Base-by-base conservation (phyloP, 2,888 invertebrate genomes). In the Chrysodeixis includens region DNA sequence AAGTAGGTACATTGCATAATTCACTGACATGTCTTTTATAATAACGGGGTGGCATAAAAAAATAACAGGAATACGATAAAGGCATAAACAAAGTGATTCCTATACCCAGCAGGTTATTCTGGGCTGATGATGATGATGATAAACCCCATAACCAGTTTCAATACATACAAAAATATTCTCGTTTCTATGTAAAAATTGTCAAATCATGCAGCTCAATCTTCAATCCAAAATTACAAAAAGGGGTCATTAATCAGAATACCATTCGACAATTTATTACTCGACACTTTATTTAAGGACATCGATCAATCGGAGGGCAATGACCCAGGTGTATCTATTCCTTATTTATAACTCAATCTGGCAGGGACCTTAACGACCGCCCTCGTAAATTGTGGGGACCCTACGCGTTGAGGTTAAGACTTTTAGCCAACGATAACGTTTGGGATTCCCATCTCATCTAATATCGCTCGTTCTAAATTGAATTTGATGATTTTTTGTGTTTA, bases 261-360 rank as follows among this genome's bases (percentile, higher is more conserved):
- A 55, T 64, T 51, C 66, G 16, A 58, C 64, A 74, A 79, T 80
- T 71, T 70, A 65, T 82, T 70, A 53, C 58, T 65, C 61, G 66
- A 58, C 69, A 62, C 55, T 71, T 65, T 69, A 72, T 68, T 60
- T 26, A 60, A 63, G 76, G 71, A 57, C 69, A 81, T 82, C 81
- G 54, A 83, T 82, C 83, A 82, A 78, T 71, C 65, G 51, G 9
- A 54, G 72, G 65, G 63, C 69, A 76, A 71, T 74, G 73, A 75
- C 73, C 73, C 75, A 78, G 74, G 69, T 81, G 79, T 74, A 78
- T 69, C 56, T 56, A 54, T 64, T 8, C 59, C 55, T 82, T 83
- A 81, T 83, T 81, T 83, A 83, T 83, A 75, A 69, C 83, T 74
- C 74, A 82, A 83, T 82, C 79, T 77, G 65, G 63, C 12, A 35